phyloP scores from a whole-genome alignment of 2,888 invertebrate genomes.

The Mylabris sibirica region DNA sequence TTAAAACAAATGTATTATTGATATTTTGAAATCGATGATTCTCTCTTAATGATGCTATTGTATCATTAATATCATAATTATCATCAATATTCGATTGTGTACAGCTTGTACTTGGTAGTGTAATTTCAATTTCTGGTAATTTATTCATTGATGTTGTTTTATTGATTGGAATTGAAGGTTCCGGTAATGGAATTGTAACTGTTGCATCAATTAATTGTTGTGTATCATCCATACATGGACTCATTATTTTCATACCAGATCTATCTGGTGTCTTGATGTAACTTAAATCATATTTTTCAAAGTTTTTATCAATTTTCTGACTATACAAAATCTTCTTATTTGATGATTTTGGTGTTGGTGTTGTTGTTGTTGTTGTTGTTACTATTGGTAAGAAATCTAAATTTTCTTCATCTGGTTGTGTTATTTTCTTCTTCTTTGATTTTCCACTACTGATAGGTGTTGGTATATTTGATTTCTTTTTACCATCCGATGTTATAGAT shows the following conservation, averaged over 20 bases:
- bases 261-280: not conserved
- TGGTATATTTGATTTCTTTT: not conserved
- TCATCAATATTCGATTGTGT: too few relatives aligned
- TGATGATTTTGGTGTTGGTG: too few relatives aligned
- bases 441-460: not conserved
- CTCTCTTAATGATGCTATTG: not conserved
- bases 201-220: conserved; percentile 30
- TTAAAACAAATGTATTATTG: conserved; percentile 17
- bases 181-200: conserved; percentile 20
- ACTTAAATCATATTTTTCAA: not conserved
- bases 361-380: not conserved
- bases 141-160: not conserved
- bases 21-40: conserved; percentile 16
- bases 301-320: not conserved
- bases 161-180: not conserved
- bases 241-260: conserved; percentile 3
- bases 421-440: not conserved
- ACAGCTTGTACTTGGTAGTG: not conserved
- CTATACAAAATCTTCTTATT: not conserved
- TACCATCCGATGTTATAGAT: not conserved
- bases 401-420: not conserved
- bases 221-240: conserved; percentile 30
- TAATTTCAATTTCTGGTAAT: not conserved
- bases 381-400: not conserved
- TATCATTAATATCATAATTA: not conserved